Evolutionary conservation across 1,140 invertebrate species (phyloP).

Genomic region (Drepana arcuata): DNA sequence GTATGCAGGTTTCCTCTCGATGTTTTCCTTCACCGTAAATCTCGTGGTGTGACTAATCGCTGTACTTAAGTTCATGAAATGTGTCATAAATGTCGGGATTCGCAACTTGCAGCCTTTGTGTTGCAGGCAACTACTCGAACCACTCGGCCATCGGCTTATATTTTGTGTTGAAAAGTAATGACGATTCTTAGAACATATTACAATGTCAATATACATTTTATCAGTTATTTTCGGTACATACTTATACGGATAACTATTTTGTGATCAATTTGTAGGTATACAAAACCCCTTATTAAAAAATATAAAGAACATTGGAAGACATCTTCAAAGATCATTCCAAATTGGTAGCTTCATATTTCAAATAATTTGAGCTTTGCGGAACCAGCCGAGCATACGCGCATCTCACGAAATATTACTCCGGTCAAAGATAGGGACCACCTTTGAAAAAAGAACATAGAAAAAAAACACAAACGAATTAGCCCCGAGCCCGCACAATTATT

Average conservation of each 20-base stretch:
- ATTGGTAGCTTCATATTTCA: too few species aligned
- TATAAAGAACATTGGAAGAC: constrained; percentile 2
- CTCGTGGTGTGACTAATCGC: too few species aligned
- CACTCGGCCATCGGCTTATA: too few species aligned
- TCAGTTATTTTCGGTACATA: not conserved
- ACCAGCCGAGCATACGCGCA: constrained; percentile 33
- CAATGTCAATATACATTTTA: constrained; percentile 1
- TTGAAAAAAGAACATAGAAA: constrained; percentile 29
- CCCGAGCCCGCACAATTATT: constrained; percentile 48
- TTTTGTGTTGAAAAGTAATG: too few species aligned
- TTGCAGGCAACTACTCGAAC: too few species aligned
- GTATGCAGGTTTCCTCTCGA: too few species aligned
- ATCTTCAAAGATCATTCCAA: constrained; percentile 11
- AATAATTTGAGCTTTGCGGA: constrained; percentile 19
- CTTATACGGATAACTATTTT: not conserved
- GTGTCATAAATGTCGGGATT: too few species aligned
- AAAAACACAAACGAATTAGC: constrained; percentile 40
- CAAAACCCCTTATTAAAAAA: not conserved
- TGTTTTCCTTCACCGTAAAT: too few species aligned
- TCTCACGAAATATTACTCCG: constrained; percentile 22
- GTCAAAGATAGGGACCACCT: constrained; percentile 28
- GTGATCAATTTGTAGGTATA: not conserved
- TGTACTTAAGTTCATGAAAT: too few species aligned
- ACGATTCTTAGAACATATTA: too few species aligned
- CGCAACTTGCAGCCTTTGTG: too few species aligned